Evolutionary conservation across 2,888 invertebrate genomes (phyloP), one percentile per base, ranked within the genome.

Genomic region (Plagodis dolabraria): DNA sequence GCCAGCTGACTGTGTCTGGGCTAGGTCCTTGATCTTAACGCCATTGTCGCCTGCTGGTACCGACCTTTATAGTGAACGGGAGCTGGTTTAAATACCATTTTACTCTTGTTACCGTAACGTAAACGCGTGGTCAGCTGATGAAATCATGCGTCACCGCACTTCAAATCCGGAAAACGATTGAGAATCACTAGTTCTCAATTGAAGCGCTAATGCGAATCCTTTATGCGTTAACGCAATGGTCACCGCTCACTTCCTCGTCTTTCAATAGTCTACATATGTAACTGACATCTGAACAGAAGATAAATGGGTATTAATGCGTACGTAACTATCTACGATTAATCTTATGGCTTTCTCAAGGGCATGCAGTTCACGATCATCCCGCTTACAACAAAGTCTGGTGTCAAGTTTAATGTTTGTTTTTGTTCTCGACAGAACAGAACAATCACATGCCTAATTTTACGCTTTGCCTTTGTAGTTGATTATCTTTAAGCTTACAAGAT

Each of bases 11-110:
- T 11, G 51, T 65, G 67, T 61, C 65, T 63, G 48, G 54, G 46
- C 57, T 66, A 55, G 69, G 75, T 79, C 83, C 80, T 83, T 83
- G 84, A 82, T 83, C 82, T 82, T 81, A 80, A 70, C 58, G 58
- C 63, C 40, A 51, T 67, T 69, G 70, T 80, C 75, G 71, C 76
- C 72, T 74, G 72, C 79, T 53, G 56, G 57, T 64, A 72, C 64
- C 72, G 76, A 76, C 82, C 79, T 85, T 84, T 77, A 46, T 62
- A 76, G 78, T 78, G 80, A 85, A 75, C 61, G 81, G 74, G 64
- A 61, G 53, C 61, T 63, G 58, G 61, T 34, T 66, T 76, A 84
- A 85, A 85, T 85, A 81, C 76, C 82, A 80, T 77, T 76, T 68
- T 49, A 56, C 44, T 55, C 71, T 75, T 67, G 75, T 76, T 75